Conservation (phyloP, 2,113 vertebrate species). For the Vidua chalybeata region DNA sequence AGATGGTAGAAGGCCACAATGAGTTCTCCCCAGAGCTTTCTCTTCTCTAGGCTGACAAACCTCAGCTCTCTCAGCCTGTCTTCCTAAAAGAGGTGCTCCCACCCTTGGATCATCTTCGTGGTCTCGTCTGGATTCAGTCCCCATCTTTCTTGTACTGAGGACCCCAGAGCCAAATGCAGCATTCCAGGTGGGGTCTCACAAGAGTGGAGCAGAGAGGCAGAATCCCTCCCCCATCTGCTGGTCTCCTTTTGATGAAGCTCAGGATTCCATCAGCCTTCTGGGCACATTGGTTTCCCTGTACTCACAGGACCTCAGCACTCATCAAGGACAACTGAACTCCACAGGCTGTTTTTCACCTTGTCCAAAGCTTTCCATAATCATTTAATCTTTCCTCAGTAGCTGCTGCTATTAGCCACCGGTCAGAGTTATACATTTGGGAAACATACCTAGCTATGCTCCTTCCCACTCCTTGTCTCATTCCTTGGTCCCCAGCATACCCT, state of each 20-base stretch:
- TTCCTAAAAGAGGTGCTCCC: not conserved
- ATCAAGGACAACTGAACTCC: not conserved
- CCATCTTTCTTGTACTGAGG: not conserved
- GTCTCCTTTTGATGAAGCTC: not conserved
- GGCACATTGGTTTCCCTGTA: not conserved
- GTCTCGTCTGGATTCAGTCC: not conserved
- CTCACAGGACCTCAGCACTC: not conserved
- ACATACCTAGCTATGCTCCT: not conserved
- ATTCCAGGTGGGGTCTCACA: not conserved
- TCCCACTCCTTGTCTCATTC: not conserved
- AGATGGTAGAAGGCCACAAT: not conserved
- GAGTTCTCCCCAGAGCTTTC: not conserved
- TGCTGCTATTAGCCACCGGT: not conserved
- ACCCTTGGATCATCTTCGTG: rapidly evolving
- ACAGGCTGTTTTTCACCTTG: not conserved
- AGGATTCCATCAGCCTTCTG: not conserved
- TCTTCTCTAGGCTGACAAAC: not conserved
- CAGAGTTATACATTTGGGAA: not conserved
- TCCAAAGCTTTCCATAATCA: not conserved
- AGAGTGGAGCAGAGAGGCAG: not conserved
- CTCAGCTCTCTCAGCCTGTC: not conserved
- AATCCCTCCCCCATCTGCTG: not conserved
- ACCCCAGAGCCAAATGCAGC: not conserved
- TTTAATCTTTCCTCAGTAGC: not conserved
- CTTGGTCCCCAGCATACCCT: not conserved